phyloP scores from a whole-genome alignment of 92 coral and sea anemone genomes.

The Metridium senile region DNA sequence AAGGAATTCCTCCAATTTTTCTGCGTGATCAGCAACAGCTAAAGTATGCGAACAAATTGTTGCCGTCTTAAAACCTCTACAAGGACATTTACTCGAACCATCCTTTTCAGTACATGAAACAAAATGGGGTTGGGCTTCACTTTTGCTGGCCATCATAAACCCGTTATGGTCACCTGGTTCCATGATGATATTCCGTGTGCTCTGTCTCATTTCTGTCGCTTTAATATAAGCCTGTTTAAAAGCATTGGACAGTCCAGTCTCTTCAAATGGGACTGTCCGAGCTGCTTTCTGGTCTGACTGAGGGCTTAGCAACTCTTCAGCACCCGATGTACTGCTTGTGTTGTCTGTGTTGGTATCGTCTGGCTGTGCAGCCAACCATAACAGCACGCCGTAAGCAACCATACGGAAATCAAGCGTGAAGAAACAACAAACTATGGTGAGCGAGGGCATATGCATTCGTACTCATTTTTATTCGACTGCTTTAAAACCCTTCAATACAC shows the following conservation, averaged over 20 bases:
- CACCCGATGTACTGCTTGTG: too few species aligned
- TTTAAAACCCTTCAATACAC: too few species aligned
- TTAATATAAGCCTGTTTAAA: conserved; percentile 1
- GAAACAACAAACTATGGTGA: too few species aligned
- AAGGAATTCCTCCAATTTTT: neutral
- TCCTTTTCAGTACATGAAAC: neutral
- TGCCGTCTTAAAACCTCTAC: conserved; percentile 19
- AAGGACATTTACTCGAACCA: conserved; percentile 11
- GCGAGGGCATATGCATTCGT: too few species aligned
- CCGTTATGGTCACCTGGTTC: conserved; percentile 23
- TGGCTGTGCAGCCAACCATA: too few species aligned
- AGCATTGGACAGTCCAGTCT: conserved; percentile 7
- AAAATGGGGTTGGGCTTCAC: neutral
- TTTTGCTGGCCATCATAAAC: conserved; percentile 14
- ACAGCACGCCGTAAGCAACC: too few species aligned
- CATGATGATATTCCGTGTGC: neutral
- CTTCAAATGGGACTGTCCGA: too few species aligned
- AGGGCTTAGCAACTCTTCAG: too few species aligned
- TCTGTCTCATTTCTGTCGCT: conserved; percentile 1
- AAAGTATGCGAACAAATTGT: conserved; percentile 15
- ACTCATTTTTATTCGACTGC: too few species aligned
- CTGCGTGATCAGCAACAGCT: conserved; percentile 20
- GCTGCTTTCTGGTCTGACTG: too few species aligned
- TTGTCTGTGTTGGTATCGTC: too few species aligned
- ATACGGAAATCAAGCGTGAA: too few species aligned